Evolutionary conservation across 2,888 invertebrate species (phyloP), one percentile per base, ranked within the genome.

Genomic region (Dynastes maya): DNA sequence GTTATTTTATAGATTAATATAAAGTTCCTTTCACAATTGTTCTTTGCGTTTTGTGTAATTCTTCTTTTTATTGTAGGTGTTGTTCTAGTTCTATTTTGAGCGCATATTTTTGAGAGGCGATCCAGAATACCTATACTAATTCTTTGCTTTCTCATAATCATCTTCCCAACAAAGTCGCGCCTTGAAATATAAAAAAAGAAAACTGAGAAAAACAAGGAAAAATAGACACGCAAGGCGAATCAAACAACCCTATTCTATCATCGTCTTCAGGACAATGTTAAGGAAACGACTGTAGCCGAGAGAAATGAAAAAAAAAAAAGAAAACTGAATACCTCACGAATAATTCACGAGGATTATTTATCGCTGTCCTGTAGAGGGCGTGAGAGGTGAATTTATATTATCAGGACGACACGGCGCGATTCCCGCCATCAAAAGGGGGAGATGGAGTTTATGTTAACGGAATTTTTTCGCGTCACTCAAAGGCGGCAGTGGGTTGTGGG

Each of bases 371-470:
- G 67, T 68, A 29, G 27, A 11, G 16, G 45, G 67, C 45, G 67
- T 49, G 67, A 68, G 49, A 51, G 67, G 49, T 49, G 67, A 68
- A 68, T 68, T 68, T 68, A 68, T 68, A 68, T 68, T 68, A 68
- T 51, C 67, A 68, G 27, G 67, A 45, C 49, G 67, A 68, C 49
- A 68, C 45, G 49, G 45, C 49, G 67, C 67, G 67, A 68, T 61
- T 11, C 13, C 61, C 11, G 27, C 61, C 61, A 53, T n/a, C 53
- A 2, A 53, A 45, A 11, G 45, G 45, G 45, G n/a, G 61, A 27
- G 61, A 61, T 16, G 11, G 67, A 68, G 67, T 68, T 68, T 68
- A 68, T 68, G 67, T 68, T 68, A 68, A 49, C 45, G 49, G 49
- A 49, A 68, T 68, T 68, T 49, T 65, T 65, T 65, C 61, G 8